A percentile compares a stretch with the other conserved stretches of the same genome.
These are phyloP conservation scores for Didymodactylos carnosus DNA, from an alignment of 2,888 invertebrate genomes.

Conservation along the genomic window DNA sequence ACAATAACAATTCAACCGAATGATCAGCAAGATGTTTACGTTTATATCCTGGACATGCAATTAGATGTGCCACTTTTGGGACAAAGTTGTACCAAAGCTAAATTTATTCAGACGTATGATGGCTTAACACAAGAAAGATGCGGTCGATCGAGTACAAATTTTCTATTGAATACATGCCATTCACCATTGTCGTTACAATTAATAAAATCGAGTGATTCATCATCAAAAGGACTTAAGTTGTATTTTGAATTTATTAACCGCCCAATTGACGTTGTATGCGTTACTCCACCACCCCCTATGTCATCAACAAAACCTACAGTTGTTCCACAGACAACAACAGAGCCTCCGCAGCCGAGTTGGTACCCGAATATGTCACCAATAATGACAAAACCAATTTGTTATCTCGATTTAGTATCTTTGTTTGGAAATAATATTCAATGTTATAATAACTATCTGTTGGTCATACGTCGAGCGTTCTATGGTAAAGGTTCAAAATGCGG, in stretches of 20 bases:
- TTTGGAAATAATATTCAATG: background rate
- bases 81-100: background rate
- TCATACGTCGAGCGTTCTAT: background rate
- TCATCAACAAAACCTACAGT: background rate
- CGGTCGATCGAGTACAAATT: background rate
- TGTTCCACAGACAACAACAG: background rate
- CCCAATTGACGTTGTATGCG: background rate
- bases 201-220: background rate
- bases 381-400: background rate
- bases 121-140: background rate
- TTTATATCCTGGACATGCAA: background rate
- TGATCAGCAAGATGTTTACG: background rate
- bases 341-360: background rate
- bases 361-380: background rate
- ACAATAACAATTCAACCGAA: background rate
- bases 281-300: background rate
- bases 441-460: background rate
- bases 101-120: background rate
- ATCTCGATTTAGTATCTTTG: background rate
- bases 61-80: background rate
- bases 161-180: background rate
- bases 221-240: background rate
- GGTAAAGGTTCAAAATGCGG: background rate
- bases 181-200: background rate
- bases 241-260: background rate